These are phyloP conservation scores for Protaetia brevitarsis DNA, from an alignment of 1,140 invertebrate genomes.

Conservation along the genomic window DNA sequence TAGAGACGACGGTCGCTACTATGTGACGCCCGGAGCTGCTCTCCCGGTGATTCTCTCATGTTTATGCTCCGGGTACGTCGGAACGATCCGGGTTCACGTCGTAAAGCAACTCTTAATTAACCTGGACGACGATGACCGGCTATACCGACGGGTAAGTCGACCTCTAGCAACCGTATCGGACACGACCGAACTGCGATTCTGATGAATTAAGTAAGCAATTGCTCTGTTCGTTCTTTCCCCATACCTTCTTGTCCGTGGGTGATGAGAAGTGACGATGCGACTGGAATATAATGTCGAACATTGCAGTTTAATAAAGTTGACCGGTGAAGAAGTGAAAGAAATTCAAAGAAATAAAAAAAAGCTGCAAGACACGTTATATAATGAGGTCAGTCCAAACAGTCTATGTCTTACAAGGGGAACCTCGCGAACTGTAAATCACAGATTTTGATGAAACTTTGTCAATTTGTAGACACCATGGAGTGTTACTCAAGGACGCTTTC, in stretches of 20 bases:
- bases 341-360: too few species aligned
- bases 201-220: slow-evolving; percentile 5
- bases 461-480: too few species aligned
- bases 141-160: neutral
- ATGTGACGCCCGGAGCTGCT: slow-evolving; percentile 34
- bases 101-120: slow-evolving; percentile 33
- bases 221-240: neutral
- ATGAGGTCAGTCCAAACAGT: too few species aligned
- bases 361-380: too few species aligned
- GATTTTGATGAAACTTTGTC: too few species aligned
- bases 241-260: neutral
- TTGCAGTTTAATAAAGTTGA: neutral
- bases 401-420: too few species aligned
- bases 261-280: neutral
- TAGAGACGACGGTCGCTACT: slow-evolving; percentile 30
- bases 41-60: slow-evolving; percentile 31
- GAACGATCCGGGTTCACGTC: slow-evolving; percentile 22
- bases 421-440: too few species aligned
- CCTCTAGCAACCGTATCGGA: neutral
- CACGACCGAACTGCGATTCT: neutral
- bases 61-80: slow-evolving; percentile 33
- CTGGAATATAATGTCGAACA: too few species aligned
- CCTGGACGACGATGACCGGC: slow-evolving; percentile 5
- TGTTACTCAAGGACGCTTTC: too few species aligned
- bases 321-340: neutral